These are phyloP conservation scores for Coelinius sp. DNA, from an alignment of 2,888 invertebrate genomes.

Conservation along the genomic window DNA sequence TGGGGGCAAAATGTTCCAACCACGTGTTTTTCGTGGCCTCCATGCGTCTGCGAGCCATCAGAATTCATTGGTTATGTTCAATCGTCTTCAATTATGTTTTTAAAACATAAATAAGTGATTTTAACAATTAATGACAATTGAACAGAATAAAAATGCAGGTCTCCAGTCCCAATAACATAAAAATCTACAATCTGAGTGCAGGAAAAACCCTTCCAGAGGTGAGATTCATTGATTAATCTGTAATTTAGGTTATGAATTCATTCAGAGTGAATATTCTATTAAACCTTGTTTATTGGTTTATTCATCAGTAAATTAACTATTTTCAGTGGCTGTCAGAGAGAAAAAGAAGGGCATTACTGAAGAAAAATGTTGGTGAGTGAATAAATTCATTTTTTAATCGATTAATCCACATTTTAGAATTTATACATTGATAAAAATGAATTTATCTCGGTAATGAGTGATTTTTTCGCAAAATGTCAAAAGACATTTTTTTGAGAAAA, in stretches of 20 bases:
- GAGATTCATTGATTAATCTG: slow-evolving; percentile 67
- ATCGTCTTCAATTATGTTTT: neutral
- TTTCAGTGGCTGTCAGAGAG: slow-evolving; percentile 89
- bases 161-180: slow-evolving; percentile 93
- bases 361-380: slow-evolving; percentile 83
- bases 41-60: neutral
- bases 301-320: slow-evolving; percentile 44
- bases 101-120: neutral
- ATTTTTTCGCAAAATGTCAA: neutral
- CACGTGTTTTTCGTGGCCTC: neutral
- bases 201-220: slow-evolving; percentile 98
- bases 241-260: slow-evolving; percentile 9
- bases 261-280: neutral
- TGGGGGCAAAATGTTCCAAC: neutral
- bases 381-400: neutral
- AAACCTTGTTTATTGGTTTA: slow-evolving; percentile 39
- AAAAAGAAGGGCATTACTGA: slow-evolving; percentile 84
- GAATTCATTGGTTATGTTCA: neutral
- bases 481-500: no score
- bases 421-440: no score
- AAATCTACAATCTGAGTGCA: slow-evolving; percentile 97
- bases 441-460: neutral
- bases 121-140: slow-evolving; percentile 11
- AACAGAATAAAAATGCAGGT: slow-evolving; percentile 83
- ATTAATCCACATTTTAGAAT: neutral